Evolutionary conservation across 2,113 vertebrate genomes (phyloP), one percentile per base, ranked within the genome.

Genomic region (Abramis brama): DNA sequence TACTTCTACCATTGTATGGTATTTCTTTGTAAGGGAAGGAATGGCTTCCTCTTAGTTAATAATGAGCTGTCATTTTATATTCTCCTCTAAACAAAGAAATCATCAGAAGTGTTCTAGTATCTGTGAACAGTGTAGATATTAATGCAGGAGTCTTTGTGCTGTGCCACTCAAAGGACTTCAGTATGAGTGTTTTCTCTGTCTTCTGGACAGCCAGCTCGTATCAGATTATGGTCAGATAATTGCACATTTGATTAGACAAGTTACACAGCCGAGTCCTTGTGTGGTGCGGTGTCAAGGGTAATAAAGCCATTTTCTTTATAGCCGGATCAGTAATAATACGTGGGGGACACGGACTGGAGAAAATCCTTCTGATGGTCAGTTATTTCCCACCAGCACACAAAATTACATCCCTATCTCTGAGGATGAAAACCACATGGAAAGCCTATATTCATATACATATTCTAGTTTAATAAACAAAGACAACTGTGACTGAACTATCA

Each of bases 171-270:
- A 6, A 36, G 17, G 19, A 11, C 75, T 78, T 21, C 75, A 57
- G 17, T 25, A 17, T 30, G 15, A 36, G 30, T 45, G 57, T 74
- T 47, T 74, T 25, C 36, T 73, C 71, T 27, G n/a, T 75, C 71
- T 75, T 75, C 43, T 50, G 71, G 25, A 75, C 39, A 15, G 71
- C 13, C 12, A 6, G 59, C 21, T n/a, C 2, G 27, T 50, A 27
- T 82, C 60, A n/a, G 75, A 57, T 78, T 66, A 11, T 68, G n/a
- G 55, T 30, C 17, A 50, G 60, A 30, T 68, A 50, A 82, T 21
- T 68, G 62, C 60, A 82, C 79, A 21, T 82, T 50, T 68, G 79
- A 47, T 81, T 66, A 50, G 43, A 68, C 79, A 64, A 62, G 55
- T 80, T 64, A 9, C 36, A 80, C 60, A 81, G 43, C 10, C 43